phyloP scores from a whole-genome alignment of 2,113 vertebrate genomes.

The Phodopus roborovskii region DNA sequence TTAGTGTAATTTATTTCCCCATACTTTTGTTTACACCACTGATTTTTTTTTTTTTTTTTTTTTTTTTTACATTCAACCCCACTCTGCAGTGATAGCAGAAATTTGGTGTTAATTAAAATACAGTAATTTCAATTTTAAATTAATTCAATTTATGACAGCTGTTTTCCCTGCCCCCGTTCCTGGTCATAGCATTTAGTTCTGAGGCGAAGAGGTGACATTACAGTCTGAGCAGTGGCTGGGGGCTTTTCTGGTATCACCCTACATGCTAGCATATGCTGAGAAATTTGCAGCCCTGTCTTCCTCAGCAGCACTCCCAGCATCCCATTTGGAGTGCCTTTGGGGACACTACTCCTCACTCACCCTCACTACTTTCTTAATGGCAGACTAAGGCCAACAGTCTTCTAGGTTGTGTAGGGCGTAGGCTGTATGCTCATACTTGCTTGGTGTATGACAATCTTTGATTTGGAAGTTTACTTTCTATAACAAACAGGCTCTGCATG shows the following conservation, averaged over 20 bases:
- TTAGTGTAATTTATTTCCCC: background rate
- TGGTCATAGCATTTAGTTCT: background rate
- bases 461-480: conserved; percentile 36
- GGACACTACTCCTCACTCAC: background rate
- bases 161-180: background rate
- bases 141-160: background rate
- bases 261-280: background rate
- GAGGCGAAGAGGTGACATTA: background rate
- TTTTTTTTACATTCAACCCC: background rate
- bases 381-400: background rate
- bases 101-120: conserved; percentile 38
- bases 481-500: conserved; percentile 16
- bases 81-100: background rate
- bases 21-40: background rate
- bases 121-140: conserved; percentile 42
- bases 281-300: background rate
- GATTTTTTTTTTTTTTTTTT: too few species aligned
- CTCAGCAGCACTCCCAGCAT: background rate
- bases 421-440: background rate
- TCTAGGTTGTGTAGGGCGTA: background rate
- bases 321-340: background rate
- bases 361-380: background rate
- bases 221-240: background rate
- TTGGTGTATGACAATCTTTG: background rate
- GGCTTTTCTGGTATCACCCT: background rate